phyloP scores from a whole-genome alignment of 2,888 invertebrate species.

The Cantharis rustica region DNA sequence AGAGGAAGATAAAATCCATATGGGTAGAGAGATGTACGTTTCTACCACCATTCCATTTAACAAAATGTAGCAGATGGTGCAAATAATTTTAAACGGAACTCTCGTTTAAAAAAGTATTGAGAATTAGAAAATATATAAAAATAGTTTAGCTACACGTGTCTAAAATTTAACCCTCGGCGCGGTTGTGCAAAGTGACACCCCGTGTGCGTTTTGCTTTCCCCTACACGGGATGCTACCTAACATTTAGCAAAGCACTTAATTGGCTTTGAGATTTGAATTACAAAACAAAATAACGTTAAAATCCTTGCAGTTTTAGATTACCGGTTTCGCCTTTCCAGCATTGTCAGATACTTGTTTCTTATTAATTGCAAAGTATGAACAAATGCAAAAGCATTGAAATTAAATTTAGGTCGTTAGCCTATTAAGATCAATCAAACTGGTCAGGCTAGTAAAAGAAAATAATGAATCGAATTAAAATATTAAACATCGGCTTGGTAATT shows the following conservation, averaged over 20 bases:
- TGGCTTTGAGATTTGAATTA: too few species aligned
- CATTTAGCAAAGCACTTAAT: background rate
- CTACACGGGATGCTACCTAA: background rate
- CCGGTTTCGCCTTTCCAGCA: too few species aligned
- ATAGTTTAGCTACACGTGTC: background rate
- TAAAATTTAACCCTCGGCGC: background rate
- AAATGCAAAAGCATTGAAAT: background rate
- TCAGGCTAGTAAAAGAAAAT: background rate
- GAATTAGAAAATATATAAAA: background rate
- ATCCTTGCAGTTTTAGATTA: too few species aligned
- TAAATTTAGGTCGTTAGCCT: background rate
- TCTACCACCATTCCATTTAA: background rate
- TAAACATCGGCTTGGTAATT: background rate
- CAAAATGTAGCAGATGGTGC: background rate
- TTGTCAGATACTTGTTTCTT: too few species aligned
- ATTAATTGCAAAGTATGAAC: too few species aligned
- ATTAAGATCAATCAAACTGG: background rate
- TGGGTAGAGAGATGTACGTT: background rate
- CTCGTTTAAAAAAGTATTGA: background rate
- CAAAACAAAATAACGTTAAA: too few species aligned
- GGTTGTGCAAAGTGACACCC: background rate
- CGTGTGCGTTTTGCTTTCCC: background rate
- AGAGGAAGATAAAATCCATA: background rate
- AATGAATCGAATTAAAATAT: background rate
- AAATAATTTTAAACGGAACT: background rate